Evolutionary conservation across 2,888 invertebrate genomes (phyloP).

Genomic region (Melinaea menophilus): DNA sequence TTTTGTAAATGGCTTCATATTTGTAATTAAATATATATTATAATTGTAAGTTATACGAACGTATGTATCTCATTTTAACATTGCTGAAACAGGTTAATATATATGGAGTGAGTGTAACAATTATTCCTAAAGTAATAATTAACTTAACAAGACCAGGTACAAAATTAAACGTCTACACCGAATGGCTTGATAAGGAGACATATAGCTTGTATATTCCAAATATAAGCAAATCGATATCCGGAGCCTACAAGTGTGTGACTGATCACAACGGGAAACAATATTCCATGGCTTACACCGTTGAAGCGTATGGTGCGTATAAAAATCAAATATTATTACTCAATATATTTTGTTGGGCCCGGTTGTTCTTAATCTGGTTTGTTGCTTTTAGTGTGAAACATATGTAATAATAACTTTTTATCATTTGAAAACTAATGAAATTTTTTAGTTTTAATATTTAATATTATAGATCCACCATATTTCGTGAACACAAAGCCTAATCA

Average conservation of each 20-base stretch:
- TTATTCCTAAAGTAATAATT: constrained; percentile 52
- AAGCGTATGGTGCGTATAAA: constrained; percentile 55
- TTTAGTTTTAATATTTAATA: not conserved
- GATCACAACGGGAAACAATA: constrained; percentile 42
- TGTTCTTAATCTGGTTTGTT: no score
- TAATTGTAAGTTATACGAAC: no score
- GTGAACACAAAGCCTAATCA: constrained; percentile 47
- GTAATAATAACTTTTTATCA: no score
- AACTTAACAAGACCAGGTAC: constrained; percentile 71
- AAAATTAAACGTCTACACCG: constrained; percentile 53
- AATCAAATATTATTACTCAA: constrained; percentile 1
- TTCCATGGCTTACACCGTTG: constrained; percentile 42
- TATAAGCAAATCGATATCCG: constrained; percentile 52
- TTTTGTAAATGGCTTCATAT: no score
- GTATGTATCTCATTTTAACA: no score
- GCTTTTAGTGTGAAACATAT: no score
- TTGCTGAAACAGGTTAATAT: no score
- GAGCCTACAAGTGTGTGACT: constrained; percentile 56
- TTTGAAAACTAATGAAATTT: no score
- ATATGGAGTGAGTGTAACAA: constrained; percentile 12
- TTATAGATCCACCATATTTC: constrained; percentile 53
- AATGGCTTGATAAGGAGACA: constrained; percentile 41
- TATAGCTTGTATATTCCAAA: constrained; percentile 51
- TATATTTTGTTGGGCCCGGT: not conserved
- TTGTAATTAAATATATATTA: no score